Evolutionary conservation across 1,140 invertebrate genomes (phyloP).

Genomic region (Heliconius hewitsoni): DNA sequence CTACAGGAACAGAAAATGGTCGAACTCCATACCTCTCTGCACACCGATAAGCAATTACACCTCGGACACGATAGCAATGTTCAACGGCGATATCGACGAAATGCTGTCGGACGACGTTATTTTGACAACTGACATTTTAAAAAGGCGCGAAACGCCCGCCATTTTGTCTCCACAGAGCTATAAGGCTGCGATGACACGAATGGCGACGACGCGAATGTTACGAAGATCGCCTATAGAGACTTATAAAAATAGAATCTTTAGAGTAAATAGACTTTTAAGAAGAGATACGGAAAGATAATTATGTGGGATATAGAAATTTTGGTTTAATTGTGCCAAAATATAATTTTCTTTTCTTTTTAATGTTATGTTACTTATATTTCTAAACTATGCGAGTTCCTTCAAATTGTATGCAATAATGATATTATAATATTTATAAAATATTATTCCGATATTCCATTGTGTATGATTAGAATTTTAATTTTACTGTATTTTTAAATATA

Average conservation of each 20-base stretch:
- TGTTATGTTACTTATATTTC: not conserved
- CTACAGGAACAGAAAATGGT: slow-evolving; percentile 90
- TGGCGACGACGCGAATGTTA: slow-evolving; percentile 60
- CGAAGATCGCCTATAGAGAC: slow-evolving; percentile 63
- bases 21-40: slow-evolving; percentile 89
- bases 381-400: slow-evolving; percentile 9
- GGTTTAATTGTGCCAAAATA: slow-evolving; percentile 30
- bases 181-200: slow-evolving; percentile 72
- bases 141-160: slow-evolving; percentile 68
- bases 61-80: slow-evolving; percentile 63
- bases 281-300: slow-evolving; percentile 74
- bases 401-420: slow-evolving; percentile 5
- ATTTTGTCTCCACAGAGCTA: slow-evolving; percentile 71
- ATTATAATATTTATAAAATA: slow-evolving; percentile 15
- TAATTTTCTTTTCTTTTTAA: slow-evolving; percentile 7
- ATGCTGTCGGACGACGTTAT: slow-evolving; percentile 74
- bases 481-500: not conserved
- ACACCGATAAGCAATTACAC: slow-evolving; percentile 69
- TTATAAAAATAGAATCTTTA: slow-evolving; percentile 68
- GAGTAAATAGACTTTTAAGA: slow-evolving; percentile 66
- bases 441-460: not conserved
- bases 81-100: slow-evolving; percentile 72
- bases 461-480: not conserved
- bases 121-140: slow-evolving; percentile 62
- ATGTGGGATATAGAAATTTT: slow-evolving; percentile 19